phyloP scores from a whole-genome alignment of 2,797 vertebrate genomes.

The Sitta carolinensis region DNA sequence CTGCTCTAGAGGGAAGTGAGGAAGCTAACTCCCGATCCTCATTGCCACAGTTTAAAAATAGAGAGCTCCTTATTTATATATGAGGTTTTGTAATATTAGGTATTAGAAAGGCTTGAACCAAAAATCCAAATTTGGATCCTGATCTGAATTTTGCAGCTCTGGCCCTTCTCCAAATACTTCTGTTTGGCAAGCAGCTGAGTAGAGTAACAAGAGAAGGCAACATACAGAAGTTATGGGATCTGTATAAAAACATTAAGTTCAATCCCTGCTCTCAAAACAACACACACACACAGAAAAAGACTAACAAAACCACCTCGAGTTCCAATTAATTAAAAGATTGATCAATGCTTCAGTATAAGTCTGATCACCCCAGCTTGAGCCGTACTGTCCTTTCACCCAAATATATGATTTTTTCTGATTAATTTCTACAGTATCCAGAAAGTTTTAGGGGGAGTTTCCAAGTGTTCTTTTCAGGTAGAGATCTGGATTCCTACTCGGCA shows the following conservation, averaged over 20 bases:
- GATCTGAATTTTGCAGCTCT: slow-evolving; percentile 61
- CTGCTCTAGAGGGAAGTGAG: background rate
- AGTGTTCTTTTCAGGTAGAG: background rate
- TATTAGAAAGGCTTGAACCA: slow-evolving; percentile 44
- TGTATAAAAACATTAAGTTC: slow-evolving; percentile 52
- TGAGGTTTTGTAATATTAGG: background rate
- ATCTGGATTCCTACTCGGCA: background rate
- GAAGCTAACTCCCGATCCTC: background rate
- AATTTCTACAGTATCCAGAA: background rate
- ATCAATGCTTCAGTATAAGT: background rate
- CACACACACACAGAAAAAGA: background rate
- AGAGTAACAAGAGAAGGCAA: slow-evolving; percentile 63
- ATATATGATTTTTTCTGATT: background rate
- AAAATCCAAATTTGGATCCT: slow-evolving; percentile 60
- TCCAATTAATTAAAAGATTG: background rate
- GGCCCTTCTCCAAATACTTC: slow-evolving; percentile 61
- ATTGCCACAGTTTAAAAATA: background rate
- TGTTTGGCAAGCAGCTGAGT: slow-evolving; percentile 39
- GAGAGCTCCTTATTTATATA: background rate
- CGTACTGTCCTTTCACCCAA: background rate
- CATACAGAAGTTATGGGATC: slow-evolving; percentile 47
- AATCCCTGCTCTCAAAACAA: slow-evolving; percentile 9
- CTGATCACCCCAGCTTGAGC: background rate
- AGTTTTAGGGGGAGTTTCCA: background rate
- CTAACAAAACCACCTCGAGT: background rate